phyloP scores from a whole-genome alignment of 1,140 invertebrate genomes.

The Maniola jurtina region DNA sequence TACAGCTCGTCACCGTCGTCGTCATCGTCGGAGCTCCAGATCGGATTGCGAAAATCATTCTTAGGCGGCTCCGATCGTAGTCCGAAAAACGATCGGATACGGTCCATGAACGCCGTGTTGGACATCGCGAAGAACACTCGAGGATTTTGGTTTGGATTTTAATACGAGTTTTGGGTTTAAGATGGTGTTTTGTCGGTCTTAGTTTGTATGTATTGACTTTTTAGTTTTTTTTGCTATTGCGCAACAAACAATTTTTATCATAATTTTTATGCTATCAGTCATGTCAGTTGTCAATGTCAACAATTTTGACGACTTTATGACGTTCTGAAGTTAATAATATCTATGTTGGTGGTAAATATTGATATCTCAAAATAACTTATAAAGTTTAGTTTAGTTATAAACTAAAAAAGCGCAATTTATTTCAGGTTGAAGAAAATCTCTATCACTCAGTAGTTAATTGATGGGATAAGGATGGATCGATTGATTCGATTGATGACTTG shows the following conservation, averaged over 20 bases:
- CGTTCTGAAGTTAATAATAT: too few relatives aligned
- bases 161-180: neutral
- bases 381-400: too few relatives aligned
- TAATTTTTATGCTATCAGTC: too few relatives aligned
- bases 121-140: conserved; percentile 41
- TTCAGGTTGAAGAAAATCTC: too few relatives aligned
- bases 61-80: conserved; percentile 51
- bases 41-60: conserved; percentile 72
- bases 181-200: conserved; percentile 7
- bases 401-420: too few relatives aligned
- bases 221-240: conserved; percentile 55
- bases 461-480: too few relatives aligned
- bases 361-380: too few relatives aligned
- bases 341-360: too few relatives aligned
- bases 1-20: conserved; percentile 68
- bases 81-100: conserved; percentile 59
- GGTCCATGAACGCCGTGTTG: conserved; percentile 52
- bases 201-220: conserved; percentile 27
- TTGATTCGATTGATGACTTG: too few relatives aligned
- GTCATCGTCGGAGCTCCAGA: conserved; percentile 69
- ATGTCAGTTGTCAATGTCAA: neutral
- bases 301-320: neutral
- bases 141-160: conserved; percentile 11
- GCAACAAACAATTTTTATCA: conserved; percentile 57
- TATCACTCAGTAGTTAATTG: too few relatives aligned